Evolutionary conservation across 30 jellyfish, hydroid and myxozoan species (phyloP).

Genomic region (Hydractinia echinata): DNA sequence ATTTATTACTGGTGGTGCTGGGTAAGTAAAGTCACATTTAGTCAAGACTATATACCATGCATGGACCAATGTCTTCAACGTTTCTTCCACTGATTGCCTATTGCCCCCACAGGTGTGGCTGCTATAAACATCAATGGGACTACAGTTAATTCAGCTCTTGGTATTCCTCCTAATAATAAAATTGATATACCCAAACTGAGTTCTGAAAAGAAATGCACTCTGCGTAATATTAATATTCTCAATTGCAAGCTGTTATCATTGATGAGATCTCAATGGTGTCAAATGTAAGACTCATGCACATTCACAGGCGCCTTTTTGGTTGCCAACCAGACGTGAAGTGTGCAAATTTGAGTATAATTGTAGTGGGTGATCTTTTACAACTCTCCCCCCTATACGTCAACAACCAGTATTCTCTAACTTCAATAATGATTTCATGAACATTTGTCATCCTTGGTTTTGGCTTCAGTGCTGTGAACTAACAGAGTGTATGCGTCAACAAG

Average conservation of each 20-base stretch:
- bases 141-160: too few relatives aligned
- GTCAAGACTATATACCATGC: conserved; percentile 7
- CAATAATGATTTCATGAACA: conserved; percentile 1
- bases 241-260: too few relatives aligned
- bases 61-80: neutral
- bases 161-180: too few relatives aligned
- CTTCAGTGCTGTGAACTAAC: conserved; percentile 2
- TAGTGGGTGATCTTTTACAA: conserved; percentile 3
- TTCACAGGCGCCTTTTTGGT: too few relatives aligned
- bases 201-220: too few relatives aligned
- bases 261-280: too few relatives aligned
- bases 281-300: too few relatives aligned
- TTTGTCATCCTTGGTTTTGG: conserved; percentile 4
- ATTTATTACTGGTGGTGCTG: neutral
- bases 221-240: too few relatives aligned
- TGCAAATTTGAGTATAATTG: neutral
- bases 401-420: neutral
- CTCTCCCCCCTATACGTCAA: neutral
- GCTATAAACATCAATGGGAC: too few relatives aligned
- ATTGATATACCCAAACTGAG: too few relatives aligned
- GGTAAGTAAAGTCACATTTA: neutral
- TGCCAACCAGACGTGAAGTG: neutral
- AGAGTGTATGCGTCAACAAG: conserved; percentile 9
- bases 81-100: too few relatives aligned
- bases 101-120: too few relatives aligned